These are phyloP conservation scores for Cryptotermes secundus DNA, from an alignment of 1,140 invertebrate genomes.

Conservation along the genomic window DNA sequence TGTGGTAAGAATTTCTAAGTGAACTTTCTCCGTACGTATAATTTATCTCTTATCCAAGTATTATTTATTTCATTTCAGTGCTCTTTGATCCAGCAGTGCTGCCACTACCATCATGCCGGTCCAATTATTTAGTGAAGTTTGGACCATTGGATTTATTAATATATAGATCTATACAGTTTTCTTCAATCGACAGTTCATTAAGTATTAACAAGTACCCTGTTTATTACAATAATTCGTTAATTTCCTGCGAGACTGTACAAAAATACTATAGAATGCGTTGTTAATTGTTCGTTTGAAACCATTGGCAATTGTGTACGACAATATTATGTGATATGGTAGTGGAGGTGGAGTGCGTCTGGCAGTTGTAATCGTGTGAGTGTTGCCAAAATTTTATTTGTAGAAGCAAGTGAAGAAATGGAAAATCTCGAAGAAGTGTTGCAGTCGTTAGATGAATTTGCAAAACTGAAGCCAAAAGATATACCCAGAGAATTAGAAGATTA, in stretches of 20 bases:
- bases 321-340: neutral
- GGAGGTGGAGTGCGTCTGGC: slow-evolving; percentile 3
- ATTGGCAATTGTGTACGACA: neutral
- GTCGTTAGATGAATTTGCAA: slow-evolving; percentile 80
- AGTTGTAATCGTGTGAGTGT: neutral
- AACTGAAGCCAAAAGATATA: slow-evolving; percentile 77
- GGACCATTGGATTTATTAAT: neutral
- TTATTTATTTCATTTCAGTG: neutral
- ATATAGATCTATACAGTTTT: neutral
- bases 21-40: no score
- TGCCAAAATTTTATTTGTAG: neutral
- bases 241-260: neutral
- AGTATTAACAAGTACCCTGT: no score
- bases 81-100: neutral
- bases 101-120: neutral
- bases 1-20: no score
- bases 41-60: neutral
- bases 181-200: neutral
- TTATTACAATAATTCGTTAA: neutral
- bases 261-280: neutral
- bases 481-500: slow-evolving; percentile 90
- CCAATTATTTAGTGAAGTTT: no score
- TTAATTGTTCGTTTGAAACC: neutral
- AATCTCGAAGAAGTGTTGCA: slow-evolving; percentile 83
- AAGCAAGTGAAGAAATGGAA: slow-evolving; percentile 58